Evolutionary conservation across 64 coral and sea anemone genomes (phyloP), one percentile per base, ranked within the genome.

Genomic region (Actinia tenebrosa): DNA sequence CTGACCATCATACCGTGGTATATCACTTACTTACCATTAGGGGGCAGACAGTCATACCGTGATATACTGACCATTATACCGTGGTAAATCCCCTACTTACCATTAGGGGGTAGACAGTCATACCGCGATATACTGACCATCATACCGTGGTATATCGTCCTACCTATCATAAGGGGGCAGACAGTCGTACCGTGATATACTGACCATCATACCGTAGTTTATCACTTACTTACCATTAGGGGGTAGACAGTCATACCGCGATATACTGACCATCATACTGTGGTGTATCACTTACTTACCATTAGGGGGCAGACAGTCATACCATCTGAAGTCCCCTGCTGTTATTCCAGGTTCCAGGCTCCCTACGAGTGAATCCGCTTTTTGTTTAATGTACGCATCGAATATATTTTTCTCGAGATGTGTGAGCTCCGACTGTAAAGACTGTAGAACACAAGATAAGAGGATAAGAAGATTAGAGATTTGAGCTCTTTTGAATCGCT

Each of bases 361-460:
- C 59, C 89, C 86, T 3, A 92, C 81, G 7, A 99, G 97, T 3
- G 97, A 92, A 7, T 92, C 97, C 43, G 89, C 93, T 87, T 99
- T 99, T 82, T 95, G 91, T 53, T 99, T 93, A 81, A 99, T 99
- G 66, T 95, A 99, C 10, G 88, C 97, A 80, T 95, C 88, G 81
- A 99, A 94, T 80, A 99, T 99, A 59, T 88, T 95, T 5, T 84
- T 86, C 87, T 99, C 97, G 3, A 99, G 94, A 26, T 89, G 52
- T 23, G 82, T 89, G 0, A 99, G 52, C 64, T 95, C 93, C 20
- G 72, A 80, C 26, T 90, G 86, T 37, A 99, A 82, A 62, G 87
- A 91, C 97, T 99, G 54, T 15, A 27, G 77, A 52, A 45, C n/a
- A 44, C 43, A 81, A 81, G 17, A 81, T 20, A 42, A 25, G 22